Conservation (phyloP, 2,888 invertebrate species). For the Cheilosia scutellata region DNA sequence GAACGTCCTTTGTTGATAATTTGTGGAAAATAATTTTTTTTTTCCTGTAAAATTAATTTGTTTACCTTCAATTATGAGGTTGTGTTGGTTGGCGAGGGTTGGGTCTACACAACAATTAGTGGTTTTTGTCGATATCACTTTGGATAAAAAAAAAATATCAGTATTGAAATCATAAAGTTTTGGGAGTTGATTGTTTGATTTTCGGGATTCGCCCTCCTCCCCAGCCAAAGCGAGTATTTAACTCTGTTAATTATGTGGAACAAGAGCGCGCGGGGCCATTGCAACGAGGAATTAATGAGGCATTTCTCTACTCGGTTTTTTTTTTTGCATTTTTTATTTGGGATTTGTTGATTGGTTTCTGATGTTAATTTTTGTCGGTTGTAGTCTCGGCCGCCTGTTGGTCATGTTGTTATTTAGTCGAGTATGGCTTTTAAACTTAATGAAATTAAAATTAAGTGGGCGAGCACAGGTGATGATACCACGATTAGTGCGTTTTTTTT, state of each 20-base stretch:
- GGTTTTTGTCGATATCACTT: conserved; percentile 56
- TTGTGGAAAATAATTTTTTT: conserved; percentile 55
- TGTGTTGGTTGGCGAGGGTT: conserved; percentile 63
- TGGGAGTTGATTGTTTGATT: conserved; percentile 45
- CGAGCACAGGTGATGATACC: conserved; percentile 74
- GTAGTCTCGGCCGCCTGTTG: conserved; percentile 53
- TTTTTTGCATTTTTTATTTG: conserved; percentile 11
- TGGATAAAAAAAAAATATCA: background rate
- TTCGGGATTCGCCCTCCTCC: background rate
- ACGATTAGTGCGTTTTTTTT: conserved; percentile 70
- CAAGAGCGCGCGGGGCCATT: conserved; percentile 46
- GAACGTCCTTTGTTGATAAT: conserved; percentile 46
- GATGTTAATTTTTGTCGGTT: conserved; percentile 67
- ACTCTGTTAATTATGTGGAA: conserved; percentile 70
- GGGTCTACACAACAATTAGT: conserved; percentile 69
- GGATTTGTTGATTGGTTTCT: conserved; percentile 72
- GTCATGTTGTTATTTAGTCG: conserved; percentile 53
- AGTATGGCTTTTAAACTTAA: conserved; percentile 72
- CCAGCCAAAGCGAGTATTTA: conserved; percentile 23
- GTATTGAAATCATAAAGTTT: conserved; percentile 39
- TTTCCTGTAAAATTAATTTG: conserved; percentile 54
- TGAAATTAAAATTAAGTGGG: conserved; percentile 75
- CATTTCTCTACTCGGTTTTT: conserved; percentile 35
- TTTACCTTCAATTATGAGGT: conserved; percentile 47
- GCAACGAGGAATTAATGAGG: conserved; percentile 66